Evolutionary conservation across 1,140 invertebrate genomes (phyloP).

Genomic region (Microplitis demolitor): DNA sequence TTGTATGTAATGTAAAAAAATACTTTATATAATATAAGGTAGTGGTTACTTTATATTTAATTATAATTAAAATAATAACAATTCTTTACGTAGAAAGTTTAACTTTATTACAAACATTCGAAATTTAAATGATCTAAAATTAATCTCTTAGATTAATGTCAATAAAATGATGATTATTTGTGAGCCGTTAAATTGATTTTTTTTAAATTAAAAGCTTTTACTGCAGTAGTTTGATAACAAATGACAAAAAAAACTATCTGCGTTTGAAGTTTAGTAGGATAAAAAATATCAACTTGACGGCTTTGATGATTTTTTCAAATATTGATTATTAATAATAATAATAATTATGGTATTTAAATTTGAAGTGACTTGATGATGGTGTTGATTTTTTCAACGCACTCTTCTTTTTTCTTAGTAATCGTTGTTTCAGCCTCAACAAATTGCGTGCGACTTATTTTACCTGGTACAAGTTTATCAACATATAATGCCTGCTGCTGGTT

Average conservation of each 20-base stretch:
- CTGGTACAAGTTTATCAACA: slow-evolving; percentile 71
- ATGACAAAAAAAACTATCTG: too few species aligned
- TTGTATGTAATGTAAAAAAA: too few species aligned
- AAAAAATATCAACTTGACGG: slow-evolving; percentile 14
- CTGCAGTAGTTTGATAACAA: not conserved
- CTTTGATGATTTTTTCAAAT: not conserved
- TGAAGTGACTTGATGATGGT: slow-evolving; percentile 62
- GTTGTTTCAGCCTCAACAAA: slow-evolving; percentile 69
- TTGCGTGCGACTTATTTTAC: slow-evolving; percentile 69
- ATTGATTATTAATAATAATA: not conserved
- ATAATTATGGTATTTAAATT: slow-evolving; percentile 33
- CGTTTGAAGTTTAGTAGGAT: too few species aligned
- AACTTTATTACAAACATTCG: slow-evolving; percentile 10
- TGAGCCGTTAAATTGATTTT: too few species aligned
- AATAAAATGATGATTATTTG: too few species aligned
- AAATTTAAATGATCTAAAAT: not conserved
- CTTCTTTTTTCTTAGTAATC: slow-evolving; percentile 69
- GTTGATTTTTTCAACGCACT: slow-evolving; percentile 72
- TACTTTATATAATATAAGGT: too few species aligned
- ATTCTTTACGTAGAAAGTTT: not conserved
- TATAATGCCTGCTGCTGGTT: slow-evolving; percentile 63
- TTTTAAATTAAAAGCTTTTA: too few species aligned
- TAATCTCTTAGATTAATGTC: too few species aligned
- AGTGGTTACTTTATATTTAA: too few species aligned
- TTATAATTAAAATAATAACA: too few species aligned